These are phyloP conservation scores for Drosophila algonquin DNA, from an alignment of 2,888 invertebrate genomes.

Conservation along the genomic window DNA sequence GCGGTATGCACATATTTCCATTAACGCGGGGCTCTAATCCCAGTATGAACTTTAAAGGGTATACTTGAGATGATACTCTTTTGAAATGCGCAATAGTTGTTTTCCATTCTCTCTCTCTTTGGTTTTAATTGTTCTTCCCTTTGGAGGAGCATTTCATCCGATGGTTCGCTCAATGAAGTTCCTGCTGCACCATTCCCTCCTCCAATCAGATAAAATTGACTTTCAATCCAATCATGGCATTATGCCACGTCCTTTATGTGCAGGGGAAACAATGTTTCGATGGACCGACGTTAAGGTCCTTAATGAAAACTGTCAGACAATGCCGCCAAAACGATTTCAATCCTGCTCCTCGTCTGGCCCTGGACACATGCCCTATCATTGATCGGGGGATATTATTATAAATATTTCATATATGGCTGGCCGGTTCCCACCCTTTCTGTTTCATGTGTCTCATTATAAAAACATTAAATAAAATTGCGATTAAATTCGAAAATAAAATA, in stretches of 20 bases:
- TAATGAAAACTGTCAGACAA: conserved; percentile 57
- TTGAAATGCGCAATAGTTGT: no score
- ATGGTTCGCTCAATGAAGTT: background rate
- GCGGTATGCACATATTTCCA: no score
- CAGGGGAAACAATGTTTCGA: conserved; percentile 29
- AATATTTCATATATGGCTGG: conserved; percentile 31
- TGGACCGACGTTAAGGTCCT: conserved; percentile 36
- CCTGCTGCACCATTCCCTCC: background rate
- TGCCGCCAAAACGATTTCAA: conserved; percentile 42
- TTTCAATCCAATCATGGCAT: conserved; percentile 39
- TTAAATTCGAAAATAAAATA: conserved; percentile 45
- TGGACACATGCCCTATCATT: conserved; percentile 21
- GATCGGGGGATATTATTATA: conserved; percentile 46
- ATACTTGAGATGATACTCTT: no score
- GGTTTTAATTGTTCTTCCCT: no score
- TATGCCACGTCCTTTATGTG: conserved; percentile 28
- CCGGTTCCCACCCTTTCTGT: background rate
- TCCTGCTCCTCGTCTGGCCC: background rate
- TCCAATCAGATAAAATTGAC: background rate
- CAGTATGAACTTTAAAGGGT: no score
- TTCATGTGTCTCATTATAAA: conserved; percentile 46
- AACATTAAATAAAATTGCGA: conserved; percentile 49
- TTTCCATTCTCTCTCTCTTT: no score
- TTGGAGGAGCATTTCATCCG: background rate
- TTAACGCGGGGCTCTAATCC: no score